Evolutionary conservation across 2,797 vertebrate genomes (phyloP), one percentile per base, ranked within the genome.

Genomic region (Macropodus opercularis): DNA sequence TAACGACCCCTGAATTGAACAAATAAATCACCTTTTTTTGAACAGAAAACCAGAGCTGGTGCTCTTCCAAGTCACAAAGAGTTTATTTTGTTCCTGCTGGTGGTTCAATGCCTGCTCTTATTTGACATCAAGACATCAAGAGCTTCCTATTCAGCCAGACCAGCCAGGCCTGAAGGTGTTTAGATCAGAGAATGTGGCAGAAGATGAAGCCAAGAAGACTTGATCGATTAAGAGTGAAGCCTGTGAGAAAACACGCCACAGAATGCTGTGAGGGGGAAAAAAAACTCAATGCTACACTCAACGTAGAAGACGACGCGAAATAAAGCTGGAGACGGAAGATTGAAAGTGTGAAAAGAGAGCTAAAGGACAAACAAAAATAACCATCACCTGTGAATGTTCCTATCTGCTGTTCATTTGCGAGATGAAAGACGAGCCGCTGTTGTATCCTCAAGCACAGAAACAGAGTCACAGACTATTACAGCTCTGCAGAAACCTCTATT

Each of bases 381-480:
- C 75, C 15, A 60, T 78, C 66, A 17, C 62, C 57, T 48, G 44
- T 63, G 59, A 78, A 66, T 74, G 55, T 59, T 75, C 69, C 75
- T 31, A 63, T 83, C 72, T 41, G 54, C 67, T 67, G 31, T 77
- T 84, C 69, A 75, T 77, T 77, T 73, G 47, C 32, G 53, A 62
- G 66, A 80, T 79, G 71, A 84, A 80, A 82, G 67, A 68, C 32
- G 18, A 68, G 66, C 68, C 50, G 19, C 46, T 66, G 65, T 63
- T 68, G 61, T 52, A 47, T 62, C 58, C 48, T 66, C 53, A 69
- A 74, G 74, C 44, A 50, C 21, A 63, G 65, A 63, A 77, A 77
- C 39, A 34, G 64, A 81, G 50, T 61, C 8, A 22, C 42, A 69
- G 57, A 63, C 72, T 63, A 65, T 76, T 69, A 64, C 58, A 58